These are phyloP conservation scores for Papilio protenor DNA, from an alignment of 2,888 invertebrate species.

Conservation along the genomic window DNA sequence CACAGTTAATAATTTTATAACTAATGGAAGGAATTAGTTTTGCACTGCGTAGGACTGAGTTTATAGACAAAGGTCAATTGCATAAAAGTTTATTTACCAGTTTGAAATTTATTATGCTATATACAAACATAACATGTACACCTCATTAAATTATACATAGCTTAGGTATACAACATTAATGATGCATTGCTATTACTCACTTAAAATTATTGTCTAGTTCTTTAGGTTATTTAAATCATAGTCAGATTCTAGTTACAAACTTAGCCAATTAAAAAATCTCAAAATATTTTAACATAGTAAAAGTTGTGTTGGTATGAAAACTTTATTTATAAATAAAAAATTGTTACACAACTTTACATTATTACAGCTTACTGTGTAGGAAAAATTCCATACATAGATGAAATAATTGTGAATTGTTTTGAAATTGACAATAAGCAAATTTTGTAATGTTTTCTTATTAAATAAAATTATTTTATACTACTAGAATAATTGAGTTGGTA, in stretches of 20 bases:
- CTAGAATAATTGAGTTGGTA: too few relatives aligned
- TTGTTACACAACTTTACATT: too few relatives aligned
- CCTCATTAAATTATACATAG: slow-evolving; percentile 3
- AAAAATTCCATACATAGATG: neutral
- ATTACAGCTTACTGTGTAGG: neutral
- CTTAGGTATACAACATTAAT: neutral
- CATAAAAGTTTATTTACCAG: slow-evolving; percentile 41
- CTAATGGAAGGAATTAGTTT: slow-evolving; percentile 48
- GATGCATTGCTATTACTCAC: slow-evolving; percentile 3
- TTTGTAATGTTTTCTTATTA: neutral
- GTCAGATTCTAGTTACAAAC: neutral
- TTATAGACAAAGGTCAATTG: slow-evolving; percentile 45
- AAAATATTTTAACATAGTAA: neutral
- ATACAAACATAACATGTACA: slow-evolving; percentile 9
- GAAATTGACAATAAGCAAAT: neutral
- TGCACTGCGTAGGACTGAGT: slow-evolving; percentile 36
- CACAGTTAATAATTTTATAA: slow-evolving; percentile 25
- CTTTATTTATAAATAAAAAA: neutral
- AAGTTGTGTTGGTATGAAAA: neutral
- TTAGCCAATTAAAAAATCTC: neutral
- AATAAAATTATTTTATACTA: too few relatives aligned
- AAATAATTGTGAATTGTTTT: slow-evolving; percentile 3
- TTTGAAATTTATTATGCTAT: slow-evolving; percentile 34
- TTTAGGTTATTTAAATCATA: neutral
- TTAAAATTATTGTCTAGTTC: neutral